Percentiles rank a stretch among this genome's conserved stretches.
These are phyloP conservation scores for Hapalemur alaotrensis DNA, from an alignment of 2,797 vertebrate species.

Conservation along the genomic window DNA sequence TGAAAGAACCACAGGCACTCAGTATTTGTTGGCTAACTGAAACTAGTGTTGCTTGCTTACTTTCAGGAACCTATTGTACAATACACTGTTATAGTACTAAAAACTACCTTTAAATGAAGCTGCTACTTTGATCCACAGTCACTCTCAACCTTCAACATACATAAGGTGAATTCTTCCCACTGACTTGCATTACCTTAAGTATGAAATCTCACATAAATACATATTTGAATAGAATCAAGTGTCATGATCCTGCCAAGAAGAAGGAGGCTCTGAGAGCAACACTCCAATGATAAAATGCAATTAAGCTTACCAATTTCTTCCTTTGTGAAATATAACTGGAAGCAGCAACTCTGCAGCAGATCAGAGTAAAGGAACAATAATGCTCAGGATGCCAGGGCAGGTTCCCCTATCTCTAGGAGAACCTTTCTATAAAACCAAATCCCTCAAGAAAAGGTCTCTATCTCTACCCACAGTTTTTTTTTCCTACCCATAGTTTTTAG, in stretches of 20 bases:
- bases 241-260: neutral
- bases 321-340: neutral
- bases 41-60: neutral
- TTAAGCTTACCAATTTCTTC: slow-evolving; percentile 23
- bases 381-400: neutral
- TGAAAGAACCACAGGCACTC: neutral
- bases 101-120: slow-evolving; percentile 9
- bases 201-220: neutral
- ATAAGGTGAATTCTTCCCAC: neutral
- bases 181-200: neutral
- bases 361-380: neutral
- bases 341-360: neutral
- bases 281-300: neutral
- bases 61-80: neutral
- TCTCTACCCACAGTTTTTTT: slow-evolving; percentile 11
- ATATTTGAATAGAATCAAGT: neutral
- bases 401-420: neutral
- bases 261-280: neutral
- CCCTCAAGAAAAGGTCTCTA: neutral
- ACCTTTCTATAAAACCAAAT: neutral
- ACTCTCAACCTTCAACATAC: neutral
- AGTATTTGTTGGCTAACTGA: neutral
- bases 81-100: neutral
- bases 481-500: slow-evolving; percentile 44
- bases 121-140: neutral